Evolutionary conservation across 2,113 vertebrate species (phyloP).

Genomic region (Poecilia latipinna): DNA sequence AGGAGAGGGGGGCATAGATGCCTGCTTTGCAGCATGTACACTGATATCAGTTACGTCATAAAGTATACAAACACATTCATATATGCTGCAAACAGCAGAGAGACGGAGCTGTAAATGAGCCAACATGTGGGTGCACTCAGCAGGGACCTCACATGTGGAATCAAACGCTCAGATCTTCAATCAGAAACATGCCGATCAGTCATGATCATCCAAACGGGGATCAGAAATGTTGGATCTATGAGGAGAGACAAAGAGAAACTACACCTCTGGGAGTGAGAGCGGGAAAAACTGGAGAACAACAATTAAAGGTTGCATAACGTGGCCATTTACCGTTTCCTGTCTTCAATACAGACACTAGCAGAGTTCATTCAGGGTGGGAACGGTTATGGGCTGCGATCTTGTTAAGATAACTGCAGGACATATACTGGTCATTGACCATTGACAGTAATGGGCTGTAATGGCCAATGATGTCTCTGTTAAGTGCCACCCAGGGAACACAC

Average conservation of each 20-base stretch:
- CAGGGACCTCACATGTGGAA: conserved; percentile 31
- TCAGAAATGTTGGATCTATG: neutral
- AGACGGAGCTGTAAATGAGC: conserved; percentile 22
- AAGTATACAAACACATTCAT: conserved; percentile 31
- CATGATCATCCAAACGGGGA: neutral
- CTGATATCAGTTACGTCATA: conserved; percentile 50
- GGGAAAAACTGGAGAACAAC: neutral
- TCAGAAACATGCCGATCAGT: conserved; percentile 20
- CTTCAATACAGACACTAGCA: conserved; percentile 28
- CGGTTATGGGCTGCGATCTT: conserved; percentile 40
- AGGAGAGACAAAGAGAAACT: neutral
- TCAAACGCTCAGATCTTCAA: neutral
- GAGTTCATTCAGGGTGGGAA: conserved; percentile 38
- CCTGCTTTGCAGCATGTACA: conserved; percentile 51
- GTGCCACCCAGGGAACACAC: conserved; percentile 54
- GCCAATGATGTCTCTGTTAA: conserved; percentile 56
- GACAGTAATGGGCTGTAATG: conserved; percentile 65
- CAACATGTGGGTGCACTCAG: conserved; percentile 32
- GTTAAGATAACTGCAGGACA: conserved; percentile 56
- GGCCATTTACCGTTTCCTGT: conserved; percentile 33
- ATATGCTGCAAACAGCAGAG: conserved; percentile 29
- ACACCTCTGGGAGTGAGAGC: neutral
- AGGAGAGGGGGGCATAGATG: neutral
- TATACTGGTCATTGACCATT: conserved; percentile 50
- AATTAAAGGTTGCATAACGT: conserved; percentile 10